These are phyloP conservation scores for Centropus bengalensis DNA, from an alignment of 2,113 vertebrate species.

Conservation along the genomic window DNA sequence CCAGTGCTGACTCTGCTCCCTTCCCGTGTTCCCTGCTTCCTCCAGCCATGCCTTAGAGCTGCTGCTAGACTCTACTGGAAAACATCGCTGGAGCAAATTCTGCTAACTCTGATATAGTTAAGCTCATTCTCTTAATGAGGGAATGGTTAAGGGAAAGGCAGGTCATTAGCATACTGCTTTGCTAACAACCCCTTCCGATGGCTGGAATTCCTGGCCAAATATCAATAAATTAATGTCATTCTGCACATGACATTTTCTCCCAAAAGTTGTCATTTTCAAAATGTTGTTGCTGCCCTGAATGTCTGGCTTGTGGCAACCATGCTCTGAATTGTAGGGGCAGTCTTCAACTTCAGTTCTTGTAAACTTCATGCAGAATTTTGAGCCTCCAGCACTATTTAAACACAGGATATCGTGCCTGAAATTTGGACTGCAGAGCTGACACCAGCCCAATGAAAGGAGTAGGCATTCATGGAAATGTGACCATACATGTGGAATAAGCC, in stretches of 20 bases:
- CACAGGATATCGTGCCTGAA: not conserved
- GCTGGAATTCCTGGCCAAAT: not conserved
- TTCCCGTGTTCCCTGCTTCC: not conserved
- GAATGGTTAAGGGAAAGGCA: not conserved
- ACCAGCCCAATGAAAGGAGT: not conserved
- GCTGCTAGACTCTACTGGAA: not conserved
- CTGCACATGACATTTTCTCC: fast-evolving
- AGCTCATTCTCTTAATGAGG: not conserved
- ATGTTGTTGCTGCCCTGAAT: not conserved
- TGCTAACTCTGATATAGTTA: not conserved
- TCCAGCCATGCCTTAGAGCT: not conserved
- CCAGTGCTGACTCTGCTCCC: not conserved
- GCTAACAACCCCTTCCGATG: not conserved
- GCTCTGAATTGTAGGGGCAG: not conserved
- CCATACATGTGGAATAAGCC: not conserved
- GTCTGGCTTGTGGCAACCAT: not conserved
- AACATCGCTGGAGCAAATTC: not conserved
- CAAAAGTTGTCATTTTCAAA: not conserved
- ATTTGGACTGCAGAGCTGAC: not conserved
- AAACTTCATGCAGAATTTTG: not conserved
- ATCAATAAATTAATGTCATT: not conserved
- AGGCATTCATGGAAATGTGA: not conserved
- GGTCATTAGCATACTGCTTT: not conserved
- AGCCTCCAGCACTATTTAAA: not conserved
- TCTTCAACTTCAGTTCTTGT: not conserved